Evolutionary conservation across 2,888 invertebrate genomes (phyloP), one percentile per base, ranked within the genome.

Genomic region (Capitulum mitella): DNA sequence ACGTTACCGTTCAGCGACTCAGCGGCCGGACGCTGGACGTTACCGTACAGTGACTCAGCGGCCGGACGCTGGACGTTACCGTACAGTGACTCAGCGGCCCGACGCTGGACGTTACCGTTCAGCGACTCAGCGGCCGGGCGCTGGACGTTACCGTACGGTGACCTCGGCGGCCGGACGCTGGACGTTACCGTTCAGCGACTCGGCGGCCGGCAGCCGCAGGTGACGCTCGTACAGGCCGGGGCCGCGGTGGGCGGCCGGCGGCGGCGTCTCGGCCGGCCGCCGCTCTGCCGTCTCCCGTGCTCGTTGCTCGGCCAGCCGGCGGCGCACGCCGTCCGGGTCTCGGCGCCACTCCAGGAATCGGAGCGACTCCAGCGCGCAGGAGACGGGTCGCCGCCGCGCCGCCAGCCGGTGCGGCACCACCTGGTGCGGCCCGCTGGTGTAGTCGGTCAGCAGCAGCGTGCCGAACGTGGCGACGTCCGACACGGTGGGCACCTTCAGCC

Each of bases 371-470:
- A 46, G 78, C 54, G 19, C 78, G 58, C 40, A 43, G 78, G 78
- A 78, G 77, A 6, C 37, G 34, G n/a, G 54, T 46, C 51, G 34
- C 32, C 26, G 46, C 2, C 6, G 8, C 1, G 34, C 22, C 19
- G 64, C 19, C 54, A 51, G 19, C n/a, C 70, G 75, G 77, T 58
- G 43, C 43, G 77, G 51, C 26, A 61, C 48, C 14, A 48, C 74
- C 37, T 83, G 80, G 74, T 83, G 77, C 0, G 90, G 90, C 5
- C 92, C 91, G 61, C 97, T 88, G 0, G 96, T 92, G 26, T 92
- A 91, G 34, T 96, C 94, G 85, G 97, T 96, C 93, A 95, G 97
- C 97, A 98, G 98, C 85, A 98, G 90, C 16, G 98, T 89, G 86
- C 98, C 98, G 83, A 98, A 97, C 34, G 98, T 89, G 84, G 95